Evolutionary conservation across 2,888 invertebrate species (phyloP).

Genomic region (Microdon myrmicae): DNA sequence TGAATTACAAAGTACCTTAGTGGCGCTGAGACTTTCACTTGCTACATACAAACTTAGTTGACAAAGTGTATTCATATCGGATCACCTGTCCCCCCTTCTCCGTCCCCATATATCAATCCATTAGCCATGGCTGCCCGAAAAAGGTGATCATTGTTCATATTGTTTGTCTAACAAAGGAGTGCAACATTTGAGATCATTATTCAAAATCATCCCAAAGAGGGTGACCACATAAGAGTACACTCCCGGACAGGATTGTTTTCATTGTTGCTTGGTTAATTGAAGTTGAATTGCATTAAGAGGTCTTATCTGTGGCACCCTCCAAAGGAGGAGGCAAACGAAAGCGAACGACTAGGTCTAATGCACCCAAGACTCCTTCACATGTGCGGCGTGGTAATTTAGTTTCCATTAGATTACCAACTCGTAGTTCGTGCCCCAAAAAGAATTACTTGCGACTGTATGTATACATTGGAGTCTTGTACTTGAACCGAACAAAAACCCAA

Average conservation of each 20-base stretch:
- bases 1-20: slow-evolving; percentile 15
- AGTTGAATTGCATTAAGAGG: slow-evolving; percentile 50
- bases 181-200: slow-evolving; percentile 30
- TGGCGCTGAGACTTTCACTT: slow-evolving; percentile 49
- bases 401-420: slow-evolving; percentile 51
- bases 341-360: too few species aligned
- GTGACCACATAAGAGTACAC: neutral
- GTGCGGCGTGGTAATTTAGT: slow-evolving; percentile 50
- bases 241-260: slow-evolving; percentile 15
- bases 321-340: too few species aligned
- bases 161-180: slow-evolving; percentile 18
- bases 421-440: slow-evolving; percentile 29
- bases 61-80: slow-evolving; percentile 22
- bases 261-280: slow-evolving; percentile 50
- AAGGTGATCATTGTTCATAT: slow-evolving; percentile 48
- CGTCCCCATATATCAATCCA: too few species aligned
- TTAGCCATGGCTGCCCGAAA: too few species aligned
- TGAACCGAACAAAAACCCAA: too few species aligned
- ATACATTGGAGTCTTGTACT: slow-evolving; percentile 13
- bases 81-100: slow-evolving; percentile 11
- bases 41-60: slow-evolving; percentile 23
- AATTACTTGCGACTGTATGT: too few species aligned
- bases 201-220: slow-evolving; percentile 35
- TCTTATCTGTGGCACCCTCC: slow-evolving; percentile 37
- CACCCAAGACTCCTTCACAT: too few species aligned